Evolutionary conservation across 2,113 vertebrate species (phyloP).

Genomic region (Chlorodrepanis virens): DNA sequence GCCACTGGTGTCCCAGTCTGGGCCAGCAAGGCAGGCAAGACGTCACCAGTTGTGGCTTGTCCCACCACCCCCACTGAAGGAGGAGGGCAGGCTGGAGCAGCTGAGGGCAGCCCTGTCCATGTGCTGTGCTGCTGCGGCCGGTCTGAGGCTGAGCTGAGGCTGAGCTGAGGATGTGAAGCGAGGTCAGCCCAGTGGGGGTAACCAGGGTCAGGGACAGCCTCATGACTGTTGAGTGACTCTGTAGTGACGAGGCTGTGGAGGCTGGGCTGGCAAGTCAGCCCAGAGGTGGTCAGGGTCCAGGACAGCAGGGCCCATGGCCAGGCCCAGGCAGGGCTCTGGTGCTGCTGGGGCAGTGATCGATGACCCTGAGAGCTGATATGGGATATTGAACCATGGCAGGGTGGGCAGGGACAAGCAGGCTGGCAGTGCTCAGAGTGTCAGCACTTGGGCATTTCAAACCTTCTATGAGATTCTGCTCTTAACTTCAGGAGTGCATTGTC

Average conservation of each 20-base stretch:
- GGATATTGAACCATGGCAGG: background rate
- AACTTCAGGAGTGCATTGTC: background rate
- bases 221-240: rapidly evolving
- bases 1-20: rapidly evolving
- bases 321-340: background rate
- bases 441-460: background rate
- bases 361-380: background rate
- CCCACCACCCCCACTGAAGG: background rate
- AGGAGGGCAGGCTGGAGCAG: background rate
- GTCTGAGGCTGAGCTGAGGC: rapidly evolving
- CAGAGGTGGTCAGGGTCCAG: background rate
- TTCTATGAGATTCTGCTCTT: background rate
- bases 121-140: rapidly evolving
- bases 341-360: rapidly evolving
- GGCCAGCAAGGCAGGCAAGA: too few species aligned
- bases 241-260: rapidly evolving
- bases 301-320: rapidly evolving
- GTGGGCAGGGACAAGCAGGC: background rate
- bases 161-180: rapidly evolving
- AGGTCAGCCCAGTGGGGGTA: background rate
- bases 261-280: background rate
- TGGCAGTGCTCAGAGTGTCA: background rate
- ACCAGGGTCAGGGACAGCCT: background rate
- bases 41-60: background rate
- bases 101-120: rapidly evolving